Base-by-base conservation (phyloP, 2,797 vertebrate species). In the Takifugu ocellatus region DNA sequence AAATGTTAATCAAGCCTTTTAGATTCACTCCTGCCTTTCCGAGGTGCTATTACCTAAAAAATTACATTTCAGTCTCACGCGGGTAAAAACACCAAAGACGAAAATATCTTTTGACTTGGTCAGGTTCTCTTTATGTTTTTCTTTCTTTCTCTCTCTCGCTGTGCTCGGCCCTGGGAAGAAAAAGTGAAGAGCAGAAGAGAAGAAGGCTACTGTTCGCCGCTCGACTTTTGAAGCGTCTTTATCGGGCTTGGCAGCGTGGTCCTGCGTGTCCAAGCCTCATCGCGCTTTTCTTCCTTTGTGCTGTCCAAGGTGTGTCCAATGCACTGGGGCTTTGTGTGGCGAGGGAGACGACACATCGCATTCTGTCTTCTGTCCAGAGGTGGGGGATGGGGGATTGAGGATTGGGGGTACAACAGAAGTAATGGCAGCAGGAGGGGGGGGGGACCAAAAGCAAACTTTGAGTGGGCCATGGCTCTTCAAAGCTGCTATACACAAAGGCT, bases 271-370 rank as follows among this genome's bases (percentile, higher is more conserved):
- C 87, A 83, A 89, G 87, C 88, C 77, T 90, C 72, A 56, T 83
- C 75, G 72, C 76, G 85, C 85, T 90, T 92, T 92, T 91, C 88
- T 91, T 92, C 90, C 83, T 91, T 92, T 92, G 88, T 92, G 88
- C 68, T 71, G 76, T 86, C 87, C 88, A 90, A 91, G 92, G 90
- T 92, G 91, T 92, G 90, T 91, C 91, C 91, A 92, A 91, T 92
- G 89, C 85, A 85, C 82, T 79, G 80, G 79, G 84, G 75, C 89
- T 90, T 91, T 92, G 84, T 89, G 87, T 78, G 65, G 54, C 51
- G 77, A 79, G 68, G 81, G 87, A 86, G 87, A 90, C 75, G 85
- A 88, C 89, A 92, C 90, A 90, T 90, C 86, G 77, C 84, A 90
- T 92, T 92, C 84, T 87, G 89, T 91, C 87, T 84, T 87, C 87